Conservation (phyloP, 2,797 vertebrate species). For the Ctenopoma kingsleyae region DNA sequence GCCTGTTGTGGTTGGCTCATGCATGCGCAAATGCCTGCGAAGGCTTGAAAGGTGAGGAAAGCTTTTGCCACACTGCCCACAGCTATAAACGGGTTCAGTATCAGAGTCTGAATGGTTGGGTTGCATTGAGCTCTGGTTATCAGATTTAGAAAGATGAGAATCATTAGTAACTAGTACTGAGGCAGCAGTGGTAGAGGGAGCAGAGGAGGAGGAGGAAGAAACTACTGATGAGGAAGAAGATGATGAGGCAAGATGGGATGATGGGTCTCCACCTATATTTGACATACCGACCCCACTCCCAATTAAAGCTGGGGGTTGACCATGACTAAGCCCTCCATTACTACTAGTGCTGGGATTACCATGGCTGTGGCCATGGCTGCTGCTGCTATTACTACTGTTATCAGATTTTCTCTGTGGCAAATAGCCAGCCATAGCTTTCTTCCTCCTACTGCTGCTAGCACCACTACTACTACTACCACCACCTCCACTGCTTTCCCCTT, state of each 20-base stretch:
- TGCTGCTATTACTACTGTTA: conserved; percentile 68
- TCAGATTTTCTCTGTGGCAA: conserved; percentile 88
- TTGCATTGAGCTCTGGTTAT: conserved; percentile 82
- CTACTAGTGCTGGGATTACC: conserved; percentile 81
- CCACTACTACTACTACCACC: conserved; percentile 77
- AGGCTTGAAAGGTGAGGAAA: conserved; percentile 96
- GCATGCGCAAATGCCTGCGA: conserved; percentile 94
- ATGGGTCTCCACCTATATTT: conserved; percentile 83
- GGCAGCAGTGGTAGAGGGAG: conserved; percentile 85
- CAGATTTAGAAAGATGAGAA: conserved; percentile 84
- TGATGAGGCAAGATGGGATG: conserved; percentile 84
- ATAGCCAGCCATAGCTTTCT: conserved; percentile 90
- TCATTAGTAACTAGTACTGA: conserved; percentile 87
- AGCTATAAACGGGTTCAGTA: conserved; percentile 89
- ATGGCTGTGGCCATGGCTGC: conserved; percentile 78
- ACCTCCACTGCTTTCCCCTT: conserved; percentile 81
- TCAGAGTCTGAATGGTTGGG: conserved; percentile 79
- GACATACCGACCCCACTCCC: conserved; percentile 82
- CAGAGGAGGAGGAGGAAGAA: conserved; percentile 87
- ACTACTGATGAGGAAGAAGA: conserved; percentile 87
- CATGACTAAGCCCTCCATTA: conserved; percentile 82
- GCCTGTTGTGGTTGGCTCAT: conserved; percentile 90
- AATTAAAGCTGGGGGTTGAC: conserved; percentile 82
- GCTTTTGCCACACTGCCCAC: conserved; percentile 92
- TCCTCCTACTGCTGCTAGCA: conserved; percentile 83